Percentiles rank a stretch among this genome's conserved stretches.
These are phyloP conservation scores for Sparus aurata DNA, from an alignment of 2,797 vertebrate species.

Conservation along the genomic window DNA sequence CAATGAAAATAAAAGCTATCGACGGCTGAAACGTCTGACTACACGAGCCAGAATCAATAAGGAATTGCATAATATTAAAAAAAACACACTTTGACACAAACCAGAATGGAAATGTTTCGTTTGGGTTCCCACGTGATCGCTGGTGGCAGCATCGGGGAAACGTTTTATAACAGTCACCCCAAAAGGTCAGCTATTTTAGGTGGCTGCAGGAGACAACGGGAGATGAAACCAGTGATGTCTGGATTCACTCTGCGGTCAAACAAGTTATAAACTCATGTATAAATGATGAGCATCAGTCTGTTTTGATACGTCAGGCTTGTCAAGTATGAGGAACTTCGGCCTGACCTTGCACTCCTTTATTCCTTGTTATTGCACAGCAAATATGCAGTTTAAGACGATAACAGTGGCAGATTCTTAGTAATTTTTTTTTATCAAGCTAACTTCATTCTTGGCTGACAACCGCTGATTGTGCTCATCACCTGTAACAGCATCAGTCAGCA, in stretches of 20 bases:
- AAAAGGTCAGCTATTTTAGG: conserved; percentile 13
- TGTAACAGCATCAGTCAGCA: too few relatives aligned
- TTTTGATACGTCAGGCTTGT: background rate
- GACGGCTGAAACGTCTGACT: conserved; percentile 22
- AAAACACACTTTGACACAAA: background rate
- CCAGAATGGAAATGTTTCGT: background rate
- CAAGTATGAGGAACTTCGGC: background rate
- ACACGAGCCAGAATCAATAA: conserved; percentile 47
- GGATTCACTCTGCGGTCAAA: background rate
- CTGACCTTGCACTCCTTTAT: too few relatives aligned
- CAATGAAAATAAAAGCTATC: conserved; percentile 41
- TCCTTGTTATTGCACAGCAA: too few relatives aligned
- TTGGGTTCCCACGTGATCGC: background rate
- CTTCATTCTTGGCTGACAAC: too few relatives aligned
- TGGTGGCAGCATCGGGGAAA: background rate
- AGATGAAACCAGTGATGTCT: background rate
- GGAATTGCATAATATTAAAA: background rate
- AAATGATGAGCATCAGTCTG: background rate
- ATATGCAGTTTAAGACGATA: too few relatives aligned
- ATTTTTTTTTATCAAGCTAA: too few relatives aligned
- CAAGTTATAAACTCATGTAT: background rate
- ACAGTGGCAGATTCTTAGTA: too few relatives aligned
- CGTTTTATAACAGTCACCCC: background rate
- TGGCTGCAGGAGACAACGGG: background rate
- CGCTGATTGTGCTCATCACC: too few relatives aligned